Conservation (phyloP, 2,888 invertebrate species). For the Hedya salicella region DNA sequence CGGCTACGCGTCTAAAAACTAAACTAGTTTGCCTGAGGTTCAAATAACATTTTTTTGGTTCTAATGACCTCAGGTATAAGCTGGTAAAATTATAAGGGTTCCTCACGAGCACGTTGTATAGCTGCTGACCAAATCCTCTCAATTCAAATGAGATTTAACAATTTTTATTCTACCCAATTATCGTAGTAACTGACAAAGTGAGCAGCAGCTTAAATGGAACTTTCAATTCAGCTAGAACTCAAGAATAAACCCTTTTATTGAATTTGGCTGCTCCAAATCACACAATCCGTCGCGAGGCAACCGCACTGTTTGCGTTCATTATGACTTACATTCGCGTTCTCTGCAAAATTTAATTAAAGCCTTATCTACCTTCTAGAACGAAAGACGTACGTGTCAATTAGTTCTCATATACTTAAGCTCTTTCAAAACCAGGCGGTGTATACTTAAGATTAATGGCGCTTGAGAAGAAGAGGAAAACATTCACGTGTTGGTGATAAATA, state of each 20-base stretch:
- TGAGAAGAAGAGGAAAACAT: constrained; percentile 28
- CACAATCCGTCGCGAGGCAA: constrained; percentile 22
- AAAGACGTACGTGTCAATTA: not conserved
- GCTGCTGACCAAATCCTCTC: no score
- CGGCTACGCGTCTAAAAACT: no score
- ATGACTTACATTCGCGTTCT: constrained; percentile 29
- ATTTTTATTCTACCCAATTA: no score
- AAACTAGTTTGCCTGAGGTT: no score
- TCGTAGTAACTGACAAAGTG: no score
- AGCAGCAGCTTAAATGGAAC: no score
- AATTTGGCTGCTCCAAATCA: constrained; percentile 24
- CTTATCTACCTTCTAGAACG: not conserved
- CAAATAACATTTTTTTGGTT: no score
- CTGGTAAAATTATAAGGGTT: no score
- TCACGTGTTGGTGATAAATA: constrained; percentile 25
- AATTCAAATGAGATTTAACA: no score
- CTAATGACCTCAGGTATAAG: no score
- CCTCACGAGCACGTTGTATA: no score
- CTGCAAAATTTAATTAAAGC: constrained; percentile 33
- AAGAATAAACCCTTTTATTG: constrained; percentile 1
- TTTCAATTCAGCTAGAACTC: not conserved
- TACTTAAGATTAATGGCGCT: constrained; percentile 15
- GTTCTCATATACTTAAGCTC: not conserved
- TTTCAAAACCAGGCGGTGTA: not conserved
- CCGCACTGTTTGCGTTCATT: constrained; percentile 29